Percentiles rank a stretch among this genome's conserved stretches.
These are phyloP conservation scores for Paramisgurnus dabryanus DNA, from an alignment of 2,113 vertebrate genomes.

Conservation along the genomic window DNA sequence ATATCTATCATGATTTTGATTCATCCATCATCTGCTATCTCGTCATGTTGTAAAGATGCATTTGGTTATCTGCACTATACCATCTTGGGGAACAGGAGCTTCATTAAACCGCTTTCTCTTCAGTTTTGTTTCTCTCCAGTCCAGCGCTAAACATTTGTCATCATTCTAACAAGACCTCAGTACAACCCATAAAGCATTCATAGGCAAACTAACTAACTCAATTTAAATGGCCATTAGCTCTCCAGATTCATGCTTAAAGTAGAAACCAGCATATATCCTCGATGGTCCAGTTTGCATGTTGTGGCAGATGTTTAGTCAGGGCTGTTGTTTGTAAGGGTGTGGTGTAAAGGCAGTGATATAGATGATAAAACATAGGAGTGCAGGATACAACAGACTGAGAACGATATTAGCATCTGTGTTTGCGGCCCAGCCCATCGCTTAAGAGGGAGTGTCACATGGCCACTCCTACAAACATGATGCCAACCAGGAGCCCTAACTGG, in stretches of 20 bases:
- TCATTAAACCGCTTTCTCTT: too few relatives aligned
- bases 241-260: background rate
- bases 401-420: slow-evolving; percentile 42
- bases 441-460: slow-evolving; percentile 42
- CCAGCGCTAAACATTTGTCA: background rate
- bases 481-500: background rate
- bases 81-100: too few relatives aligned
- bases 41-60: too few relatives aligned
- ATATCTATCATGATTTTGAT: too few relatives aligned
- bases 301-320: background rate
- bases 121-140: slow-evolving; percentile 2
- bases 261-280: background rate
- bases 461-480: slow-evolving; percentile 31
- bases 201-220: background rate
- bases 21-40: too few relatives aligned
- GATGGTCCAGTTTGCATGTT: background rate
- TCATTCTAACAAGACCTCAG: background rate
- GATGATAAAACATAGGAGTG: slow-evolving; percentile 42
- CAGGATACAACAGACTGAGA: slow-evolving; percentile 44
- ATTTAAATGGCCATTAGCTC: background rate
- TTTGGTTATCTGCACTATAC: too few relatives aligned
- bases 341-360: slow-evolving; percentile 43
- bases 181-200: background rate
- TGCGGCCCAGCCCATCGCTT: slow-evolving; percentile 30
- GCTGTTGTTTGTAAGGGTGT: slow-evolving; percentile 13